Conservation (phyloP, 2,888 invertebrate species). For the Liodrosophila aerea region DNA sequence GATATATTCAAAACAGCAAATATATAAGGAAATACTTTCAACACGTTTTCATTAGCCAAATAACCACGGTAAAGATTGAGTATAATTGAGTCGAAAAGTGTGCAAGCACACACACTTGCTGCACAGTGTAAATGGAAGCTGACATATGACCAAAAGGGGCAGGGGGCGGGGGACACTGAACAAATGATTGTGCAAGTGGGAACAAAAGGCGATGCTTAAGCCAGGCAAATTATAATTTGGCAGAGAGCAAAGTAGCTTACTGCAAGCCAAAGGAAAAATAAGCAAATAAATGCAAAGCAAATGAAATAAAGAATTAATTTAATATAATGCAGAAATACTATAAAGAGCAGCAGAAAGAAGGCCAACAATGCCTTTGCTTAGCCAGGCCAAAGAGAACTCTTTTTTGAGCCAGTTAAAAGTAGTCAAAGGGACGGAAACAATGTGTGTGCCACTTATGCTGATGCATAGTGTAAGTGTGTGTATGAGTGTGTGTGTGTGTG, state of each 20-base stretch:
- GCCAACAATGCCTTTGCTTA: conserved; percentile 11
- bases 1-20: too few relatives aligned
- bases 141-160: conserved; percentile 31
- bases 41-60: too few relatives aligned
- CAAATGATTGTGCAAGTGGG: conserved; percentile 8
- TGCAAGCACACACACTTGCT: conserved; percentile 4
- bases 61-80: conserved; percentile 11
- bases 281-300: conserved; percentile 9
- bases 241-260: not conserved
- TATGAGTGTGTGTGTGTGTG: not conserved
- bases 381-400: conserved; percentile 5
- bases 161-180: conserved; percentile 1
- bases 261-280: conserved; percentile 6
- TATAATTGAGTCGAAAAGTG: not conserved
- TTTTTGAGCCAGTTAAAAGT: conserved; percentile 31
- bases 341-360: not conserved
- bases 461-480: not conserved
- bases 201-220: not conserved
- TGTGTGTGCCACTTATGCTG: not conserved
- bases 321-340: not conserved
- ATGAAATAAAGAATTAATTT: conserved; percentile 2
- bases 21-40: too few relatives aligned
- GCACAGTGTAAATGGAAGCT: conserved; percentile 40
- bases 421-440: conserved; percentile 26
- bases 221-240: conserved; percentile 18